phyloP scores from a whole-genome alignment of 2,888 invertebrate genomes.

The Chrysina gloriosa region DNA sequence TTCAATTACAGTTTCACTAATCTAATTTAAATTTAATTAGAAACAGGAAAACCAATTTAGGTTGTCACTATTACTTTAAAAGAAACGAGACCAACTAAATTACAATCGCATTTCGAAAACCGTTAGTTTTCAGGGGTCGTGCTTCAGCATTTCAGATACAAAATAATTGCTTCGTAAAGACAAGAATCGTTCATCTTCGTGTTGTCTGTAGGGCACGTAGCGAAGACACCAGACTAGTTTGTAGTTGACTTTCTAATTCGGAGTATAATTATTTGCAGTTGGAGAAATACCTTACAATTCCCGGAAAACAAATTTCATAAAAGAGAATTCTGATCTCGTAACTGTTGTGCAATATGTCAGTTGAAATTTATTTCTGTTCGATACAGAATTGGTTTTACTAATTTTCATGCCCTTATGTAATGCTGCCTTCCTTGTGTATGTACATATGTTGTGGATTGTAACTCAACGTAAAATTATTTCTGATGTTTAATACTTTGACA shows the following conservation, averaged over 20 bases:
- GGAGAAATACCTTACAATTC: slow-evolving; percentile 9
- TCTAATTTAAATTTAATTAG: neutral
- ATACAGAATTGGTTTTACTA: neutral
- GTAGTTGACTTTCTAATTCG: slow-evolving; percentile 16
- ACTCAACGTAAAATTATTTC: too few relatives aligned
- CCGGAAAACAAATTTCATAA: slow-evolving; percentile 16
- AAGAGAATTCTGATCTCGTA: slow-evolving; percentile 24
- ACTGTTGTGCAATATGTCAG: slow-evolving; percentile 13
- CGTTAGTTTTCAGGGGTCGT: neutral
- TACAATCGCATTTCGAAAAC: slow-evolving; percentile 4
- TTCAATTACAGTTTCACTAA: neutral
- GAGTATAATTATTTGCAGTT: neutral
- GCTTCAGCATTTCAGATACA: slow-evolving; percentile 3
- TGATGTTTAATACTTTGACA: too few relatives aligned
- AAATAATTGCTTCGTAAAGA: slow-evolving; percentile 11
- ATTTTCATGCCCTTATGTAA: neutral
- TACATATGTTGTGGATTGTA: too few relatives aligned
- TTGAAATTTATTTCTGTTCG: slow-evolving; percentile 4
- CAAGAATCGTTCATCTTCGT: neutral
- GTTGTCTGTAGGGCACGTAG: neutral
- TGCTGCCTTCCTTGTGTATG: neutral
- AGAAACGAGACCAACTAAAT: neutral
- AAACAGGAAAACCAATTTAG: neutral
- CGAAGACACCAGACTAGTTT: neutral
- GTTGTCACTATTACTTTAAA: neutral